These are phyloP conservation scores for Fissipunctia ypsillon DNA, from an alignment of 2,888 invertebrate species.

Conservation along the genomic window DNA sequence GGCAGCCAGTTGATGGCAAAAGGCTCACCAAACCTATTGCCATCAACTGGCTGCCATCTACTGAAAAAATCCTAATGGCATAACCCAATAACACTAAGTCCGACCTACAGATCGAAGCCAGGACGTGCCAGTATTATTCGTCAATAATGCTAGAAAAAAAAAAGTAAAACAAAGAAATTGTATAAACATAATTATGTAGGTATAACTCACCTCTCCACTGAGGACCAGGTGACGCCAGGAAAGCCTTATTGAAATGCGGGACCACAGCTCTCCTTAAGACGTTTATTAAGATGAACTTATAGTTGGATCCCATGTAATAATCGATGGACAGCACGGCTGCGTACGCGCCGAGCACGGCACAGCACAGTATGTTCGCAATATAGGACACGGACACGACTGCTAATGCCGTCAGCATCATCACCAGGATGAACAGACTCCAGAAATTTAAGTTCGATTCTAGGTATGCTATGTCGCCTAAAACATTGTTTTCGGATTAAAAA, in stretches of 20 bases:
- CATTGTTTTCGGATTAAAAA: neutral
- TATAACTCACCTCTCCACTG: slow-evolving; percentile 89
- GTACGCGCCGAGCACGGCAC: slow-evolving; percentile 92
- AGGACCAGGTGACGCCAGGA: slow-evolving; percentile 91
- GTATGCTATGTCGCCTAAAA: slow-evolving; percentile 82
- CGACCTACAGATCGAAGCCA: neutral
- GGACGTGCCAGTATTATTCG: neutral
- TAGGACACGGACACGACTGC: slow-evolving; percentile 87
- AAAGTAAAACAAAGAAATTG: neutral
- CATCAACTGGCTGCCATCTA: neutral
- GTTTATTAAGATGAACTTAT: slow-evolving; percentile 93
- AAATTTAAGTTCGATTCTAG: slow-evolving; percentile 91
- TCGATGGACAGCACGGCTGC: slow-evolving; percentile 91
- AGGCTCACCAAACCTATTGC: too few relatives aligned
- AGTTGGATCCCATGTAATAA: slow-evolving; percentile 91
- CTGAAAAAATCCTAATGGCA: neutral
- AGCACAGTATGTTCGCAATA: slow-evolving; percentile 91
- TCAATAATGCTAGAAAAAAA: neutral
- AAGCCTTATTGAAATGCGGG: slow-evolving; percentile 90
- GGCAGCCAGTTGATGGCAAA: too few relatives aligned
- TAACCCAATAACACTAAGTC: neutral
- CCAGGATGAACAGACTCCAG: slow-evolving; percentile 91
- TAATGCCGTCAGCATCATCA: slow-evolving; percentile 87
- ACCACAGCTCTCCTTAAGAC: slow-evolving; percentile 91
- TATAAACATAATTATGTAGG: neutral